Conservation (phyloP, 2,797 vertebrate genomes). For the Melanotaenia parkinsoni region DNA sequence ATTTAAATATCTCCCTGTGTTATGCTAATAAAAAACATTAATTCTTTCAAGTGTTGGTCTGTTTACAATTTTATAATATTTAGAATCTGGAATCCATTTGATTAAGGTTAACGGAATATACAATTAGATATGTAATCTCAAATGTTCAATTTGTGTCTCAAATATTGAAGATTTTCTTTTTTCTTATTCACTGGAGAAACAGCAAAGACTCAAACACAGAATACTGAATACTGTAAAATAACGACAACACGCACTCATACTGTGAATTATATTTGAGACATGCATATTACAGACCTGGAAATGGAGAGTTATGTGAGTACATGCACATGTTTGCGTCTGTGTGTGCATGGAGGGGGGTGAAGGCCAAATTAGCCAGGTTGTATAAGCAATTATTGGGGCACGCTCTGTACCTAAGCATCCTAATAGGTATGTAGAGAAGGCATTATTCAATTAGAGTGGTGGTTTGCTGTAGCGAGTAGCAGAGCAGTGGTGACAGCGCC, state of each 20-base stretch:
- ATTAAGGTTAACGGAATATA: slow-evolving; percentile 59
- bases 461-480: slow-evolving; percentile 83
- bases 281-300: slow-evolving; percentile 66
- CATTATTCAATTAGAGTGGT: slow-evolving; percentile 92
- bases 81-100: slow-evolving; percentile 65
- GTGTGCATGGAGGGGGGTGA: slow-evolving; percentile 58
- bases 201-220: slow-evolving; percentile 30
- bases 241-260: slow-evolving; percentile 18
- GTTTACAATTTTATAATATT: slow-evolving; percentile 70
- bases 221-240: slow-evolving; percentile 53
- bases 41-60: slow-evolving; percentile 58
- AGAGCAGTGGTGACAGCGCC: slow-evolving; percentile 84
- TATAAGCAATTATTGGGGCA: slow-evolving; percentile 85
- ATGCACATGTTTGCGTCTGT: slow-evolving; percentile 26
- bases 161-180: slow-evolving; percentile 61
- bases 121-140: slow-evolving; percentile 65
- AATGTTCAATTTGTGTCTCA: slow-evolving; percentile 65
- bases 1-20: slow-evolving; percentile 71
- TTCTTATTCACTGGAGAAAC: slow-evolving; percentile 45
- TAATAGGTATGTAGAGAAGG: slow-evolving; percentile 86
- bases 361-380: slow-evolving; percentile 83
- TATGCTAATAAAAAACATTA: slow-evolving; percentile 75
- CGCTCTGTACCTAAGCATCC: slow-evolving; percentile 83
- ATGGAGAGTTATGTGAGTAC: slow-evolving; percentile 29
- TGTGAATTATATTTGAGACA: slow-evolving; percentile 64